These are phyloP conservation scores for Macrochelys suwanniensis DNA, from an alignment of 2,797 vertebrate genomes.

Conservation along the genomic window DNA sequence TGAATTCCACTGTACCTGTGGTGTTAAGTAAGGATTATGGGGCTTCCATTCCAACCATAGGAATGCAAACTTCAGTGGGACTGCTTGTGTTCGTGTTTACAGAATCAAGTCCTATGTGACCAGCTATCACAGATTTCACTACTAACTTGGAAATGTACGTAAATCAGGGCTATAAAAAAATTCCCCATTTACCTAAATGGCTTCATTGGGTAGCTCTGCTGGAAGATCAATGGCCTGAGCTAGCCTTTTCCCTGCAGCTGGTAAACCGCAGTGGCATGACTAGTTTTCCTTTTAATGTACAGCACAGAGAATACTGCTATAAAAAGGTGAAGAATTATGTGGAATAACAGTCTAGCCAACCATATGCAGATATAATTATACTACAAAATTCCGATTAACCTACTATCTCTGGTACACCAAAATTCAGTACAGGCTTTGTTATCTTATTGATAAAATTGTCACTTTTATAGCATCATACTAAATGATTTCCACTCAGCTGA, in stretches of 20 bases:
- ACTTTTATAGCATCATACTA: background rate
- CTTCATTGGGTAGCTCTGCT: background rate
- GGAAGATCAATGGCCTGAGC: background rate
- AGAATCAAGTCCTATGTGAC: background rate
- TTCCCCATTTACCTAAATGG: background rate
- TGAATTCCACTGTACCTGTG: background rate
- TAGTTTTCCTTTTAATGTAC: slow-evolving; percentile 7
- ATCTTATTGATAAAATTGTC: slow-evolving; percentile 51
- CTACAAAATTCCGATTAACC: background rate
- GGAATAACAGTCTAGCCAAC: background rate
- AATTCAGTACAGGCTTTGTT: slow-evolving; percentile 31
- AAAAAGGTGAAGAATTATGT: background rate
- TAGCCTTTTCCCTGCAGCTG: background rate
- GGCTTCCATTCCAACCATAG: too few species aligned
- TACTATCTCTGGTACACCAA: slow-evolving; percentile 8
- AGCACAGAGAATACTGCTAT: background rate
- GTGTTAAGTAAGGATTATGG: background rate
- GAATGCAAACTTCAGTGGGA: background rate
- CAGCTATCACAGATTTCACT: background rate
- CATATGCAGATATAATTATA: background rate
- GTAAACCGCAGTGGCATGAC: background rate
- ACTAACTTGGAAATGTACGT: background rate
- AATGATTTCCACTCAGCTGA: background rate
- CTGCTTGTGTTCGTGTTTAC: background rate
- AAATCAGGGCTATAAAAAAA: background rate